Evolutionary conservation across 2,888 invertebrate genomes (phyloP).

Genomic region (Dryobotodes eremita): DNA sequence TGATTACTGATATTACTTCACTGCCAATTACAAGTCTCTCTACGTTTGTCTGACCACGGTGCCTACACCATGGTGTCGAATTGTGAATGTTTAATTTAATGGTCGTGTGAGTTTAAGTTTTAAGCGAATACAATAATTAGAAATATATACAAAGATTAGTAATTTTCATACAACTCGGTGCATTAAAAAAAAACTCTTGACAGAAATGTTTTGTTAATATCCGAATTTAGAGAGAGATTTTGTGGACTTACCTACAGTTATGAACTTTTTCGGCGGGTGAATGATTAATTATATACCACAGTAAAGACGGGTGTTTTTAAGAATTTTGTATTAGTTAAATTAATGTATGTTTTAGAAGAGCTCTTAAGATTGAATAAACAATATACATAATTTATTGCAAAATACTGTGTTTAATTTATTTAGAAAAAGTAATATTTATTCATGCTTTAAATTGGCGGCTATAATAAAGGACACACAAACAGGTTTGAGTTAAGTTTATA

Average conservation of each 20-base stretch:
- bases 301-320: neutral
- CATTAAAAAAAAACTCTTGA: constrained; percentile 49
- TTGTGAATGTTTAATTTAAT: constrained; percentile 61
- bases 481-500: constrained; percentile 32
- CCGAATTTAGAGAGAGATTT: constrained; percentile 34
- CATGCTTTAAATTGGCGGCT: constrained; percentile 24
- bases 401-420: constrained; percentile 11
- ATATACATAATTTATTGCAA: neutral
- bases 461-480: constrained; percentile 39
- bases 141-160: constrained; percentile 64
- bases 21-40: constrained; percentile 71
- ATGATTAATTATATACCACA: constrained; percentile 31
- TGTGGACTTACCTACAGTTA: constrained; percentile 65
- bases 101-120: constrained; percentile 60
- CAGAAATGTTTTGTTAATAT: constrained; percentile 47
- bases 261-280: constrained; percentile 27
- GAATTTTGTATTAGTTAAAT: constrained; percentile 25
- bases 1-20: constrained; percentile 72
- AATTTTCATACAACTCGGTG: constrained; percentile 58
- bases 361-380: neutral
- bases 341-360: constrained; percentile 10
- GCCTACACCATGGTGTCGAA: constrained; percentile 31
- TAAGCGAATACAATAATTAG: constrained; percentile 62
- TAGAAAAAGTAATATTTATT: constrained; percentile 11
- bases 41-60: constrained; percentile 64